Percentiles rank a stretch among this genome's conserved stretches.
These are phyloP conservation scores for Anguilla pacifica DNA, from an alignment of 2,797 vertebrate genomes.

Conservation along the genomic window DNA sequence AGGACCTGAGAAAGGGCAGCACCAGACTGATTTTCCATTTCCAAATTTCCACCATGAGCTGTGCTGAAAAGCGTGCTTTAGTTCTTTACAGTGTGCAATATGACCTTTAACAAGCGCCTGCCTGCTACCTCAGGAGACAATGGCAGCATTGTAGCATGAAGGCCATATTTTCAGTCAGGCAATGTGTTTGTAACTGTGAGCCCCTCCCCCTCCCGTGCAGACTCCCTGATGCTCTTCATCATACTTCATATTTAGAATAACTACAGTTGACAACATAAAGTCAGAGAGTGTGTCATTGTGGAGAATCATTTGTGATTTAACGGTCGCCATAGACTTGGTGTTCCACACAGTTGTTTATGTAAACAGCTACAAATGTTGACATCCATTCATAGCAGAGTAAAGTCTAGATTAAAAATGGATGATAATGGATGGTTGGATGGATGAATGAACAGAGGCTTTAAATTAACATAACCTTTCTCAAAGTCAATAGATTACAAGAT, in stretches of 20 bases:
- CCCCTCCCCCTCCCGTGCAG: background rate
- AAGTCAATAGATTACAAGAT: background rate
- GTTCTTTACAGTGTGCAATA: background rate
- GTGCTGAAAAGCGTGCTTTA: background rate
- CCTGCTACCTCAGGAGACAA: background rate
- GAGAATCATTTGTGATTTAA: background rate
- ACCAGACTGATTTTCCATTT: background rate
- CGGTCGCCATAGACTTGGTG: background rate
- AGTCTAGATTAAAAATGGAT: background rate
- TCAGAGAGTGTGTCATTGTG: background rate
- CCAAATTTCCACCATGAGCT: background rate
- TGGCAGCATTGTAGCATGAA: slow-evolving; percentile 1
- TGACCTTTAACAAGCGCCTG: background rate
- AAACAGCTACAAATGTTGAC: background rate
- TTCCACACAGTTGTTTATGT: background rate
- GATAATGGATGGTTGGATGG: no score
- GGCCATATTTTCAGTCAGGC: background rate
- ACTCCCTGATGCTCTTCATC: background rate
- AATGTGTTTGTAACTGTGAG: background rate
- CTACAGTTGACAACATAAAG: background rate
- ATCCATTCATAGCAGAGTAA: background rate
- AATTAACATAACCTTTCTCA: background rate
- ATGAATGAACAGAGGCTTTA: background rate
- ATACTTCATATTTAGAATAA: background rate
- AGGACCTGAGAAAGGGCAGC: background rate